A percentile compares a stretch with the other conserved stretches of the same genome.
Conservation (phyloP, 2,797 vertebrate genomes). For the Potorous gilbertii region DNA sequence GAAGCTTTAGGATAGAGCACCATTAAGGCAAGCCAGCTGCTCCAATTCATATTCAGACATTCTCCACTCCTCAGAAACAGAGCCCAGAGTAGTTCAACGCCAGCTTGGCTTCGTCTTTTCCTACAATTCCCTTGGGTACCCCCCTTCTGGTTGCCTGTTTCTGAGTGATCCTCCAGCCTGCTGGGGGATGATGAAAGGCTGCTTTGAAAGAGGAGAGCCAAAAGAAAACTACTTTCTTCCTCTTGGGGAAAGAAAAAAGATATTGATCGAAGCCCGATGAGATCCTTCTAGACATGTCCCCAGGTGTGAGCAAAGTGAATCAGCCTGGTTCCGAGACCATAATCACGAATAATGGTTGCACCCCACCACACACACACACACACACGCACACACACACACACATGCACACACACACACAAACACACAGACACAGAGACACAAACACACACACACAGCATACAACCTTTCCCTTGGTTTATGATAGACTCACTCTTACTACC, state of each 20-base stretch:
- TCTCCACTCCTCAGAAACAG: neutral
- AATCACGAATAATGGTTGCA: neutral
- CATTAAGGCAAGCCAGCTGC: neutral
- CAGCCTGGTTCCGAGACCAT: neutral
- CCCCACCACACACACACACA: neutral
- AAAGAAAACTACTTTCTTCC: neutral
- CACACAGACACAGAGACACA: no score
- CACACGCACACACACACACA: neutral
- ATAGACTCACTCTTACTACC: conserved; percentile 32
- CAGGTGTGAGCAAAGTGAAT: neutral
- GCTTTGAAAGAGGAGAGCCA: neutral
- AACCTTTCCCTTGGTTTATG: neutral
- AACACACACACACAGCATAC: neutral
- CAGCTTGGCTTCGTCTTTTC: neutral
- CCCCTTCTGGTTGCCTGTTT: neutral
- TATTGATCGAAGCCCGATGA: neutral
- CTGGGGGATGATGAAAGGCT: neutral
- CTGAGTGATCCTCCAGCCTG: neutral
- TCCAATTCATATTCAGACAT: neutral
- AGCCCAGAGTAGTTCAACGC: neutral
- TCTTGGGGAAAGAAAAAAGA: neutral
- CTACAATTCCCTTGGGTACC: neutral
- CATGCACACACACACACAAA: no score
- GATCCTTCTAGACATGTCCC: neutral
- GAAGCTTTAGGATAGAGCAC: neutral